Evolutionary conservation across 2,888 invertebrate genomes (phyloP), one percentile per base, ranked within the genome.

Genomic region (Orthosia gracilis): DNA sequence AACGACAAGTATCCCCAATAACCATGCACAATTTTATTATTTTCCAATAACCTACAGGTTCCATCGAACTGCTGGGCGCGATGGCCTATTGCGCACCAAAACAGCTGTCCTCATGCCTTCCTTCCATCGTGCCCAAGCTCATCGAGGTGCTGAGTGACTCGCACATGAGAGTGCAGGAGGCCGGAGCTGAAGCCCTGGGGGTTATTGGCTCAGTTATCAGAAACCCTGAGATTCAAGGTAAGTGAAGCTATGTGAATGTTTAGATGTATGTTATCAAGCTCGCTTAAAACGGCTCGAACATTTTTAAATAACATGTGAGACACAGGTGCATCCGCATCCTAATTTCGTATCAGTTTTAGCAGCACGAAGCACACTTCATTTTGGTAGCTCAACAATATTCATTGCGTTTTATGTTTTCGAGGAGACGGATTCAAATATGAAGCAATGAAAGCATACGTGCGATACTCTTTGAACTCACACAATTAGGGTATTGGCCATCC

Each of bases 51-150:
- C n/a, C 1, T 4, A 0, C 92, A 98, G 98, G 99, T 49, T 99
- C 99, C 0, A 99, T 99, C 73, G 99, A 99, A 93, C 96, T 99
- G 69, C 97, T 99, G 45, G 99, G 99, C 15, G 99, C 99, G 17
- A 99, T 99, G 99, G 99, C 99, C 0, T 99, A 98, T 96, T 99
- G 99, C 95, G 99, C 99, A 0, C 99, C 99, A 0, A 99, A 99
- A 93, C 99, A 99, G 94, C 96, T 99, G 81, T 99, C 99, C 7
- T 99, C 99, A 1, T 99, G 99, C 93, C 97, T 99, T 87, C 99
- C 99, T 3, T 99, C 98, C 92, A 99, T 99, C 93, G 99, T 99
- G 77, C 99, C 99, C 23, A 99, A 99, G 91, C 97, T 99, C 55
- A 99, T 99, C 82, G 99, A 99, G 95, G 99, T 99, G 52, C 97